Evolutionary conservation across 2,888 invertebrate genomes (phyloP).

Genomic region (Drosophila paracracens): DNA sequence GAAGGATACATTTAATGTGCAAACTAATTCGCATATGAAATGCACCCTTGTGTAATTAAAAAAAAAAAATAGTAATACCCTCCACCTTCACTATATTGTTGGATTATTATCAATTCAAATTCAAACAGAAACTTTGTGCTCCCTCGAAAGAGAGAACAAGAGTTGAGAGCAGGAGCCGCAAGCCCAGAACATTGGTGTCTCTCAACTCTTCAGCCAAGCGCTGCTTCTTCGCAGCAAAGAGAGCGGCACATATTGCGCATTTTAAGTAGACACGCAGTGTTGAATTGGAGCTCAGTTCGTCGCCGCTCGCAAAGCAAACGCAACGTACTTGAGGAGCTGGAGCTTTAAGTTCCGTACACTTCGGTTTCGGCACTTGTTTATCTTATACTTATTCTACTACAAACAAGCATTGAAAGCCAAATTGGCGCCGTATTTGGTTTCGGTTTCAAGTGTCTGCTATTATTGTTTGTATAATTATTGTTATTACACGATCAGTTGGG

Average conservation of each 20-base stretch:
- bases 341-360: constrained; percentile 1
- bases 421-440: constrained; percentile 18
- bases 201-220: not conserved
- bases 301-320: constrained; percentile 39
- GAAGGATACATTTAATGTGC: not conserved
- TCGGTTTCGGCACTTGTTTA: constrained; percentile 26
- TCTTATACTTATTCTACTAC: constrained; percentile 29
- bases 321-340: constrained; percentile 12
- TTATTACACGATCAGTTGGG: constrained; percentile 48
- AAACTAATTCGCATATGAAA: not conserved
- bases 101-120: not conserved
- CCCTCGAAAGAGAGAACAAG: not conserved
- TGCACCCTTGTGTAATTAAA: not conserved
- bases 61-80: not conserved
- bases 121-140: not conserved
- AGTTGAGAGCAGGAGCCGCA: constrained; percentile 2
- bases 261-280: constrained; percentile 44
- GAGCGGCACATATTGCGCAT: constrained; percentile 18
- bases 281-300: constrained; percentile 46
- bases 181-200: constrained; percentile 1
- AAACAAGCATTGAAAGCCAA: constrained; percentile 31
- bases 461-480: constrained; percentile 44
- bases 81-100: too few species aligned
- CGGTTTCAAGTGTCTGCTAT: constrained; percentile 18
- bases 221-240: constrained; percentile 15